Evolutionary conservation across 1,140 invertebrate species (phyloP), one percentile per base, ranked within the genome.

Genomic region (Lordiphosa mommai): DNA sequence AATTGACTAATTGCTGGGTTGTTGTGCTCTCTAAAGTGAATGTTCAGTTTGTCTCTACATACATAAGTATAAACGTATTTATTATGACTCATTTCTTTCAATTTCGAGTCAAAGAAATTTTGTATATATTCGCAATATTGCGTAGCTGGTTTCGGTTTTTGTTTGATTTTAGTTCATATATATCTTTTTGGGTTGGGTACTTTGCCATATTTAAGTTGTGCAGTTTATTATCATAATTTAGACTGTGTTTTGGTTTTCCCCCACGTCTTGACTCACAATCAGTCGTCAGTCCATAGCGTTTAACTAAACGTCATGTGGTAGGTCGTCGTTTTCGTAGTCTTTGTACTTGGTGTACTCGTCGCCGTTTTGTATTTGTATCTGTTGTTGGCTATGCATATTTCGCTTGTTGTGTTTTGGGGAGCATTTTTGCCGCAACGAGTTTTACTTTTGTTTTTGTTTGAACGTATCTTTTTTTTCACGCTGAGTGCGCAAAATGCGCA

Each of bases 401-500:
- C 38, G 47, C 44, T 52, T 53, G 12, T 63, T 68, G 47, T 59
- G 51, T 43, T 77, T 77, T 38, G 53, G 12, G 37, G 47, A 23
- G 20, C 43, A 38, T 56, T 49, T 59, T 52, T 69, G 60, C 52
- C 23, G 59, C 63, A 68, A 69, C 60, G 58, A 63, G 55, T 73
- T 69, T 70, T 51, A 38, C 40, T 67, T 72, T 51, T 73, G 52
- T 63, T 72, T 72, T 72, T 67, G 51, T 61, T 56, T 59, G 58
- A 55, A 13, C 16, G 50, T 23, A 74, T 70, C 67, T 69, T 49
- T 61, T 69, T 58, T 55, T 70, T 82, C 58, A 77, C 77, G 77
- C 77, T 77, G 72, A 77, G 79, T 84, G 77, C 79, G 72, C 76
- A 82, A 82, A 84, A 82, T 76, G 76, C 76, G 77, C 79, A 84